Evolutionary conservation across 92 coral and sea anemone species (phyloP), one percentile per base, ranked within the genome.

Genomic region (Hydrozoanthus gracilis): DNA sequence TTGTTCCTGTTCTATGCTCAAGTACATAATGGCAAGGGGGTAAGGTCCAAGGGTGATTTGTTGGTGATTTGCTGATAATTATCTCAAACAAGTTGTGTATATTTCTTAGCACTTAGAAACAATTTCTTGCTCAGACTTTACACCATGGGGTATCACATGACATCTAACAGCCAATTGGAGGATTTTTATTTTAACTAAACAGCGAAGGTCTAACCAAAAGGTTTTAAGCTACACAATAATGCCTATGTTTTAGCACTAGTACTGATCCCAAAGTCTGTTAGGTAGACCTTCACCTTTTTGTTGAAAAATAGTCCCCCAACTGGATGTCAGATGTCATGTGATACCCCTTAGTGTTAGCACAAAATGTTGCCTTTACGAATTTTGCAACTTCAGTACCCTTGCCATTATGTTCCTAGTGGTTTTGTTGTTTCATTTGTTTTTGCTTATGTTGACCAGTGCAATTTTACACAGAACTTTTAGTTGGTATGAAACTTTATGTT

Each of bases 111-210:
- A 69, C 74, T 69, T 69, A 69, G 74, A 69, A 69, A 69, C 74
- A 69, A 69, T 69, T 69, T 69, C 74, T 69, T 69, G 74, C 74
- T 69, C 74, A 69, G 49, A 69, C 74, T 69, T 69, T 69, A 69
- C 74, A 69, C 74, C 74, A 69, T 69, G 49, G 74, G 74, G 74
- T 39, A 69, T 69, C 74, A 69, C 74, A 69, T 69, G 74, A 69
- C 74, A 69, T 69, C 74, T 69, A 69, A 69, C 74, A 69, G 74
- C 47, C 74, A 69, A 69, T 69, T 69, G 74, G 74, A 69, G 74
- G 74, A 69, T 69, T 69, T 4, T 69, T 69, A 69, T 69, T 69
- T 69, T 39, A 69, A 69, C 74, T 69, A 69, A 69, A 69, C 68
- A 62, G 68, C 68, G 39, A 62, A 62, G 68, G 68, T 62, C 68